phyloP scores from a whole-genome alignment of 2,888 invertebrate genomes.

The Adelognathus sp. region DNA sequence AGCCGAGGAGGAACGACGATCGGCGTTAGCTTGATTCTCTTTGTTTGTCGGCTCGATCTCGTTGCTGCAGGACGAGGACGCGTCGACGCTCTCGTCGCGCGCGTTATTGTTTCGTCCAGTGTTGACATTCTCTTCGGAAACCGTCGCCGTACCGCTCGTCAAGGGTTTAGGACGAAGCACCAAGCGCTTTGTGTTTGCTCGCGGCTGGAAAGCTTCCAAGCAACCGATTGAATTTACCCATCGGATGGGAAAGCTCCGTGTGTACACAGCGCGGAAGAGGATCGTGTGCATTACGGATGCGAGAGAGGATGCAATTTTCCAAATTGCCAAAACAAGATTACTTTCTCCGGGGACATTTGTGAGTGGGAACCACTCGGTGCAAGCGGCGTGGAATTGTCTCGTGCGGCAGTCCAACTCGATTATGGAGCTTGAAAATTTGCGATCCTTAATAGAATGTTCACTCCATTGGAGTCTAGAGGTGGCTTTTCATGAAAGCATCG shows the following conservation, averaged over 20 bases:
- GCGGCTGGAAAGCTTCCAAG: constrained; percentile 82
- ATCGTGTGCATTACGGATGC: constrained; percentile 16
- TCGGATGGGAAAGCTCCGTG: constrained; percentile 2
- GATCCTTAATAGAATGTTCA: neutral
- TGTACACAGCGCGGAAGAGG: neutral
- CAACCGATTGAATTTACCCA: constrained; percentile 37
- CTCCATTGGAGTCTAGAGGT: neutral
- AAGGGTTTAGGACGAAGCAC: constrained; percentile 85
- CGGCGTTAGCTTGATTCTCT: constrained; percentile 57
- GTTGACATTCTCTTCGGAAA: constrained; percentile 39
- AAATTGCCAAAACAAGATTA: constrained; percentile 53
- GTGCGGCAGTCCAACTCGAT: neutral
- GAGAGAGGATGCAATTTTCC: constrained; percentile 46
- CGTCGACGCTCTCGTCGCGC: constrained; percentile 36
- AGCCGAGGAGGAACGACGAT: constrained; percentile 65
- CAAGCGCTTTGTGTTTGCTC: constrained; percentile 88
- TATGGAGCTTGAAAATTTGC: neutral
- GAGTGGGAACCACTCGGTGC: neutral
- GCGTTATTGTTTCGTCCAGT: constrained; percentile 47
- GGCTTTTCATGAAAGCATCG: neutral
- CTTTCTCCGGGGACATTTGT: neutral
- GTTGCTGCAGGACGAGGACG: constrained; percentile 38
- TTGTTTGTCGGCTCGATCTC: constrained; percentile 46
- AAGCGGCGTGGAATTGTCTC: neutral
- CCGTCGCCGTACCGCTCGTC: constrained; percentile 16